Evolutionary conservation across 1,140 invertebrate species (phyloP).

Genomic region (Drosophila subobscura): DNA sequence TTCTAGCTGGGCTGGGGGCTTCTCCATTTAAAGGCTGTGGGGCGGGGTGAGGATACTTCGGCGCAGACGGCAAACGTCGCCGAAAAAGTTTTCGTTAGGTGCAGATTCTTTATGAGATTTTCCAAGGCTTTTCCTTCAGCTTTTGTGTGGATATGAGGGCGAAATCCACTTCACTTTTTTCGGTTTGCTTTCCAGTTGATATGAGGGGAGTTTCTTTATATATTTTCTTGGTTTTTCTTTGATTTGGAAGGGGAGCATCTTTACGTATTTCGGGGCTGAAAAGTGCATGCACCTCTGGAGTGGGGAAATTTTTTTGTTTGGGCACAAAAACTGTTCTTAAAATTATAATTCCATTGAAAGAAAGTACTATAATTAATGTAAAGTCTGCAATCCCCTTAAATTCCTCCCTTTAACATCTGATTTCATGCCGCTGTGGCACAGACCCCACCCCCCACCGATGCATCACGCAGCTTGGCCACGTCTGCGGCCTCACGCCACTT

Average conservation of each 20-base stretch:
- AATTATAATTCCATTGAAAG: conserved; percentile 7
- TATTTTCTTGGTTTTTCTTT: conserved; percentile 6
- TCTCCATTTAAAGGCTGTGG: background rate
- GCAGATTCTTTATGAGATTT: conserved; percentile 66
- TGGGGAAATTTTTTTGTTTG: no score
- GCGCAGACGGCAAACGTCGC: conserved; percentile 60
- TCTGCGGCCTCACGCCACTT: background rate
- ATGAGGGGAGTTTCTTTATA: background rate
- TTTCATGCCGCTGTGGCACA: conserved; percentile 27
- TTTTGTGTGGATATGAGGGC: conserved; percentile 11
- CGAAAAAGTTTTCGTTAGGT: conserved; percentile 68
- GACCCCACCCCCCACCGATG: conserved; percentile 28
- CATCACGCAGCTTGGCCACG: conserved; percentile 21
- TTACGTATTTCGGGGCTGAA: conserved; percentile 5
- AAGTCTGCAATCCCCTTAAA: background rate
- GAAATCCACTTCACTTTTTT: no score
- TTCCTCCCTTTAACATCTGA: no score
- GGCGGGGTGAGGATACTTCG: conserved; percentile 35
- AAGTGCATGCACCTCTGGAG: conserved; percentile 9
- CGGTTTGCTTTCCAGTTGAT: no score
- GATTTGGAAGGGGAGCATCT: background rate
- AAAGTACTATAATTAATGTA: conserved; percentile 45
- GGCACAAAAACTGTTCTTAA: no score
- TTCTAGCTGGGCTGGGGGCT: conserved; percentile 12
- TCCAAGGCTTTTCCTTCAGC: background rate